These are phyloP conservation scores for Virgularia gustaviana DNA, from an alignment of 92 coral and sea anemone species.

Conservation along the genomic window DNA sequence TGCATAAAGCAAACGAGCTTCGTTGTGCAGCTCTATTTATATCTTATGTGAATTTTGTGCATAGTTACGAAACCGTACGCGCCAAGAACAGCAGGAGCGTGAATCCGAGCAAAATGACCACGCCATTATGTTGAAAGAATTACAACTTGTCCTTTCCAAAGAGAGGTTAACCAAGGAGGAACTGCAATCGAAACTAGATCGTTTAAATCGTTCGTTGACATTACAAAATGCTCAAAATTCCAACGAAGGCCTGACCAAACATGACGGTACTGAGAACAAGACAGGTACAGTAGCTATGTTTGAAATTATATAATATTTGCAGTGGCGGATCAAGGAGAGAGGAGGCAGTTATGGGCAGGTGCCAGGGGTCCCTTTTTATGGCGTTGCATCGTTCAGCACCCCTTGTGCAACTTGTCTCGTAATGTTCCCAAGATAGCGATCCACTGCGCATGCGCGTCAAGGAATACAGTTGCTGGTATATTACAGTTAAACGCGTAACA, in stretches of 20 bases:
- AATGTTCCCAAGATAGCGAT: no score
- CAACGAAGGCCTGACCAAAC: background rate
- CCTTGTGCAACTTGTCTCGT: no score
- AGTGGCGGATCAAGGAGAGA: no score
- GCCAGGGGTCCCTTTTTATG: no score
- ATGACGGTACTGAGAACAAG: background rate
- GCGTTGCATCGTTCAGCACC: no score
- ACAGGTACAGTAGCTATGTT: background rate
- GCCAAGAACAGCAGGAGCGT: conserved; percentile 88
- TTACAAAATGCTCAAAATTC: background rate
- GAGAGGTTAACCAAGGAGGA: conserved; percentile 85
- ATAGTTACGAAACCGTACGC: conserved; percentile 76
- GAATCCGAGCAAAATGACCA: conserved; percentile 93
- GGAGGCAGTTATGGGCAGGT: no score
- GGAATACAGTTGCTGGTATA: no score
- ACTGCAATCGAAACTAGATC: conserved; percentile 82
- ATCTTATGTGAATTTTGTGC: background rate
- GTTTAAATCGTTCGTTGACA: conserved; percentile 60
- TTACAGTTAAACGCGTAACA: no score
- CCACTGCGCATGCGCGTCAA: no score
- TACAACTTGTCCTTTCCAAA: conserved; percentile 80
- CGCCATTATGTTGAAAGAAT: conserved; percentile 80
- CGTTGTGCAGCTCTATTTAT: background rate
- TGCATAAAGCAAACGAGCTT: background rate
- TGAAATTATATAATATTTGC: background rate